Percentiles rank a stretch among this genome's conserved stretches.
Evolutionary conservation across 1,140 invertebrate genomes (phyloP).

Genomic region (Nasonia vitripennis): DNA sequence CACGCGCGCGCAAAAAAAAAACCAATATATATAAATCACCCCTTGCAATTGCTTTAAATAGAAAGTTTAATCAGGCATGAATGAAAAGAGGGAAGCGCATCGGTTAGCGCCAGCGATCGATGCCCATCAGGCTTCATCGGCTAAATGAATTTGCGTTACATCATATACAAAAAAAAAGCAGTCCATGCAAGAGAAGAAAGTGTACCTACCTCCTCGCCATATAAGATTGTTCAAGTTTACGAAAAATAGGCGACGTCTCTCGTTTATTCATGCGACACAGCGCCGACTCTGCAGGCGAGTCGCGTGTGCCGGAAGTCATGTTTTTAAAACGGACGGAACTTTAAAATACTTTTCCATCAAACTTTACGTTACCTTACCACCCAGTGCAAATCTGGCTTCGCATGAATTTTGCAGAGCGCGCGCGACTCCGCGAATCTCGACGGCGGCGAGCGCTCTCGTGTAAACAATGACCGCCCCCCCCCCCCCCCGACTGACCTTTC

Average conservation of each 20-base stretch:
- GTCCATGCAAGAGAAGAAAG: no score
- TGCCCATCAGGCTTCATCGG: slow-evolving; percentile 12
- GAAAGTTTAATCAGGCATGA: slow-evolving; percentile 24
- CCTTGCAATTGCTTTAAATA: not conserved
- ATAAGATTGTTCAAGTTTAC: no score
- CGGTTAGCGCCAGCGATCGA: slow-evolving; percentile 2
- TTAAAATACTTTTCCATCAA: not conserved
- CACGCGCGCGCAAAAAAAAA: not conserved
- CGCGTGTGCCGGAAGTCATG: no score
- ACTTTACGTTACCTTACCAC: not conserved
- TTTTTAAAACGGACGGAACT: no score
- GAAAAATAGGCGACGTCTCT: not conserved
- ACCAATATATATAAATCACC: not conserved
- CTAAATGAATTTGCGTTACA: not conserved
- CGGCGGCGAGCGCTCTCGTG: not conserved
- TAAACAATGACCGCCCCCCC: no score
- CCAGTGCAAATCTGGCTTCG: not conserved
- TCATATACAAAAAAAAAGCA: no score
- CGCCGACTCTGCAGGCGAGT: no score
- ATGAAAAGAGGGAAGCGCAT: slow-evolving; percentile 24
- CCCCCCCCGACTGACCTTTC: not conserved
- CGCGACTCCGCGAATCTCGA: no score
- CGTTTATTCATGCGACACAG: not conserved
- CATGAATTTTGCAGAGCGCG: no score
- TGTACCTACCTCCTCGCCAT: no score